Evolutionary conservation across 2,797 vertebrate genomes (phyloP), one percentile per base, ranked within the genome.

Genomic region (Myiothlypis coronata): DNA sequence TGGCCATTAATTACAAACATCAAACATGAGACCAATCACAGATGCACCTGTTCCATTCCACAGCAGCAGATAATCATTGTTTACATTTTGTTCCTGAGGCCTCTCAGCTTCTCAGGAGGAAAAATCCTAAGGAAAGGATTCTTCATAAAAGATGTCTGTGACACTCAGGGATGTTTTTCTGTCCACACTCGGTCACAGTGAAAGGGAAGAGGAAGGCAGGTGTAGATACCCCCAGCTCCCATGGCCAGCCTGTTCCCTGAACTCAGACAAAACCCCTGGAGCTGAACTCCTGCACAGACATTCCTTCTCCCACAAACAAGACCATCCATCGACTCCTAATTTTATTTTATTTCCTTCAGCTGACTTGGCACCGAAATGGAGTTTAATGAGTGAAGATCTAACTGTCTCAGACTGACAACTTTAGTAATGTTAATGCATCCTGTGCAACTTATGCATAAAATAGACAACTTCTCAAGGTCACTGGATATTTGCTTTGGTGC

Each of bases 321-420:
- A 64, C 47, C 27, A 81, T 69, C 35, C 67, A 55, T 70, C 8
- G 53, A 19, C 85, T 89, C 88, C 64, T 83, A 52, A 91, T 65
- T 86, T 80, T 85, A 49, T 77, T 61, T 90, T 47, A 41, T 80
- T 86, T 92, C 87, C 70, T 83, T 75, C 79, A 90, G 44, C 49
- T 69, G 86, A 61, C 68, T 95, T 89, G 52, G 35, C 76, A 49
- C 55, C n/a, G 87, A 85, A 90, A 88, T 85, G 24, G 90, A 94
- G 26, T 85, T 89, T 93, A 96, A 96, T 87, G 85, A 94, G 67
- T 70, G 82, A 90, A 93, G 69, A 63, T 94, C 70, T 94, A 96
- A 96, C 91, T 82, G 87, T 46, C 83, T 94, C 76, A 87, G 83
- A 92, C 83, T 82, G 93, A 97, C 12, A 44, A 85, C 82, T 88